Evolutionary conservation across 1,140 invertebrate species (phyloP), one percentile per base, ranked within the genome.

Genomic region (Ectropis grisescens): DNA sequence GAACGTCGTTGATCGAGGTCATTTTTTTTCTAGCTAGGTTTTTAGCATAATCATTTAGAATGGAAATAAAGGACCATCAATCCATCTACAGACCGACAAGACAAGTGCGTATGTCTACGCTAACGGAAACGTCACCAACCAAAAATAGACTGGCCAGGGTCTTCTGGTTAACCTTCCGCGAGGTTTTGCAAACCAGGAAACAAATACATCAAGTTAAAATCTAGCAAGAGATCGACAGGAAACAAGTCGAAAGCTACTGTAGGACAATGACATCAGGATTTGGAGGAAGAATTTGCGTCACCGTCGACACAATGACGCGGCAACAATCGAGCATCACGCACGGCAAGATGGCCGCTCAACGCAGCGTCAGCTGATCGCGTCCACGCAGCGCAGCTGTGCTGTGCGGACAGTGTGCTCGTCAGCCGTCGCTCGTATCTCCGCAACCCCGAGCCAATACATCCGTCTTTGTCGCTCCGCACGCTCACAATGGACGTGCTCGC

Each of bases 251-350:
- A 52, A 58, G 58, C 47, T 57, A 40, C 38, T 41, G 51, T 64
- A 76, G 69, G 56, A 76, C 72, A 76, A 78, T 72, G 72, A 71
- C 70, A 68, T 81, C 51, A 68, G 59, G 49, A 52, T 64, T 66
- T 60, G 54, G 51, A 58, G 61, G 53, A 68, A 66, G 40, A 59
- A 45, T 39, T 52, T 66, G 58, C 72, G 70, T 76, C 70, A 75
- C 59, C 54, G 43, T 54, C 50, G 43, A 52, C 45, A 70, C 60
- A 69, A 65, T 78, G 72, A 78, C 72, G 75, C 68, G 61, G 41
- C 61, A 52, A 68, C 58, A 67, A 61, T 59, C 42, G 58, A 59
- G n/a, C n/a, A 40, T 4, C 58, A 61, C 61, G 57, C 62, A 66
- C 54, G 53, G 56, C 70, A 78, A 80, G 65, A 80, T 80, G 75